Conservation (phyloP, 2,888 invertebrate species). For the Amiota mariae region DNA sequence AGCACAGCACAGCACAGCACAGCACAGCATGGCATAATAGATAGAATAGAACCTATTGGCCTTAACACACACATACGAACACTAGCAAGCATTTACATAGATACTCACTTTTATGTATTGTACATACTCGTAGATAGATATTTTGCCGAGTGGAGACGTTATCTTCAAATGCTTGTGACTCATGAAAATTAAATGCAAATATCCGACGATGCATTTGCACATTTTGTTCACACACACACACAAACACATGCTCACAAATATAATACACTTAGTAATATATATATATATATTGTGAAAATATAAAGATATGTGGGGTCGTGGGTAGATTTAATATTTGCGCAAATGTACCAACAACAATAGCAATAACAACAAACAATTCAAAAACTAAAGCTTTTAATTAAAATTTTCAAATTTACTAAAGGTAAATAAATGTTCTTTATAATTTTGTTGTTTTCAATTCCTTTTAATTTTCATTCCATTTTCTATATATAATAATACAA, state of each 20-base stretch:
- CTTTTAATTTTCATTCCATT: constrained; percentile 37
- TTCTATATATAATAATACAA: background rate
- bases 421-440: constrained; percentile 44
- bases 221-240: constrained; percentile 22
- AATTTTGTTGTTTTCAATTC: background rate
- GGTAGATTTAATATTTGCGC: background rate
- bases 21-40: background rate
- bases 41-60: constrained; percentile 12
- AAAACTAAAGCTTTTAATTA: constrained; percentile 54
- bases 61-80: background rate
- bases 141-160: constrained; percentile 36
- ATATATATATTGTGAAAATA: background rate
- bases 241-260: background rate
- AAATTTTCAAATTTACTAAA: constrained; percentile 58
- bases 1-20: background rate
- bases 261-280: background rate
- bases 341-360: constrained; percentile 35
- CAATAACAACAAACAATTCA: background rate
- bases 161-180: constrained; percentile 47
- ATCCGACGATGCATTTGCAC: constrained; percentile 49
- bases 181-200: constrained; percentile 48
- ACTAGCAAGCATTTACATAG: background rate
- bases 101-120: background rate
- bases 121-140: background rate
- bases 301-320: background rate